Percentiles rank a stretch among this genome's conserved stretches.
Conservation (phyloP, 1,140 invertebrate genomes). For the Drosophila fuyamai region DNA sequence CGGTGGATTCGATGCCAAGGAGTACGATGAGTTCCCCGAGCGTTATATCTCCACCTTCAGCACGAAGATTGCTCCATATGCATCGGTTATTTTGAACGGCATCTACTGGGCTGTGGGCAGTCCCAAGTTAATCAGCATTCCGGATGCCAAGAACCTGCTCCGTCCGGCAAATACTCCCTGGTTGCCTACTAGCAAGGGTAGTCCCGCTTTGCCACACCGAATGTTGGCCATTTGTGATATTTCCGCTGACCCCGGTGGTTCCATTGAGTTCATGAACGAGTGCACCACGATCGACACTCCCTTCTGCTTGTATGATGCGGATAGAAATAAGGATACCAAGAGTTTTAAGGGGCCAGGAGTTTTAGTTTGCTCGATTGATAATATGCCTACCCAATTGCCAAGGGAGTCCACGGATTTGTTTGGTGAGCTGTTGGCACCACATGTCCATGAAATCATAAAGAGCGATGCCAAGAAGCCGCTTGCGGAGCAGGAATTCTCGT, state of each 20-base stretch:
- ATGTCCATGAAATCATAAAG: slow-evolving; percentile 94
- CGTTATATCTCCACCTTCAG: slow-evolving; percentile 98
- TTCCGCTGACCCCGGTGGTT: slow-evolving; percentile 99
- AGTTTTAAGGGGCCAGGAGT: slow-evolving; percentile 98
- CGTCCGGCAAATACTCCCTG: slow-evolving; percentile 95
- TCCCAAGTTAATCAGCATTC: slow-evolving; percentile 97
- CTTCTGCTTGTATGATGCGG: slow-evolving; percentile 99
- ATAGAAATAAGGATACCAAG: slow-evolving; percentile 98
- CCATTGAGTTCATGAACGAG: slow-evolving; percentile 99
- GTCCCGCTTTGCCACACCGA: slow-evolving; percentile 95
- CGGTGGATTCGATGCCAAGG: slow-evolving; percentile 94
- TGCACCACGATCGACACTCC: slow-evolving; percentile 99
- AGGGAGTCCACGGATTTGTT: slow-evolving; percentile 99
- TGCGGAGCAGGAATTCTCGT: slow-evolving; percentile 91
- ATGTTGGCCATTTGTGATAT: slow-evolving; percentile 98
- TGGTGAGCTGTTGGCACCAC: slow-evolving; percentile 96
- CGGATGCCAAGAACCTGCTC: slow-evolving; percentile 97
- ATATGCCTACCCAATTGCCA: slow-evolving; percentile 99
- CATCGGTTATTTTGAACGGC: slow-evolving; percentile 98
- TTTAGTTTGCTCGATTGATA: slow-evolving; percentile 99
- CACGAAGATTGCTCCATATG: slow-evolving; percentile 98
- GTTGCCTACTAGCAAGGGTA: slow-evolving; percentile 94
- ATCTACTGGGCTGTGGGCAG: slow-evolving; percentile 99
- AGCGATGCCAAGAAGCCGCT: slow-evolving; percentile 95
- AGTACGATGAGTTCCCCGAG: slow-evolving; percentile 97